These are phyloP conservation scores for Acomys russatus DNA, from an alignment of 2,797 vertebrate genomes.

Conservation along the genomic window DNA sequence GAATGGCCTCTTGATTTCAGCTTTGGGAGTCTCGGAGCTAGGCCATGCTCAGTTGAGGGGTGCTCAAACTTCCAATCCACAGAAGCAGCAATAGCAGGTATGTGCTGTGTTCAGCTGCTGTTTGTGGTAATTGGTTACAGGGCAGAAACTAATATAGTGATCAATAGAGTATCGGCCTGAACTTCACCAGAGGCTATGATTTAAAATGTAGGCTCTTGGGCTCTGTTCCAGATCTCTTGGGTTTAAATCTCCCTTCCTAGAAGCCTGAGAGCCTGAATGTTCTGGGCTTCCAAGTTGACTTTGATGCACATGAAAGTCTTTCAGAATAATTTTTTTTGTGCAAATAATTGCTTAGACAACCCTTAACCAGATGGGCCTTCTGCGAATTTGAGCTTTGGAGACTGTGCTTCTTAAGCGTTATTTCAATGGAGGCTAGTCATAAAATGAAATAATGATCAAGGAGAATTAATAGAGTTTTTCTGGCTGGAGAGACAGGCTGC, in stretches of 20 bases:
- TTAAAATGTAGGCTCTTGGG: constrained; percentile 3
- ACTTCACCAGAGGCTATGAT: background rate
- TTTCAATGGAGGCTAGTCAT: constrained; percentile 16
- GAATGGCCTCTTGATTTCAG: background rate
- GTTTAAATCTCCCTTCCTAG: constrained; percentile 11
- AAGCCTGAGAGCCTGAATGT: background rate
- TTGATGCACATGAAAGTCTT: background rate
- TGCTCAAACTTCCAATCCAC: background rate
- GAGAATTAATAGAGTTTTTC: constrained; percentile 61
- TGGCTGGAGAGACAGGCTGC: constrained; percentile 45
- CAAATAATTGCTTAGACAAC: constrained; percentile 36
- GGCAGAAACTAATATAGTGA: background rate
- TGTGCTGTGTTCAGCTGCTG: background rate
- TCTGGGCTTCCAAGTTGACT: constrained; percentile 37
- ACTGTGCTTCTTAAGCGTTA: constrained; percentile 42
- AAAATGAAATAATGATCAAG: constrained; percentile 66
- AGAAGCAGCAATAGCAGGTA: background rate
- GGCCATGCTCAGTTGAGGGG: background rate
- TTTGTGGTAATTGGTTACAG: background rate
- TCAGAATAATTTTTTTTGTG: constrained; percentile 23
- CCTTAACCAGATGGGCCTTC: background rate
- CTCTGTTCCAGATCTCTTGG: background rate
- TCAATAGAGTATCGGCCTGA: background rate
- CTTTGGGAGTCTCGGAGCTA: background rate
- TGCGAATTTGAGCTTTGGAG: constrained; percentile 57